Base-by-base conservation (phyloP, 2,113 vertebrate species). In the Neomonachus schauinslandi region DNA sequence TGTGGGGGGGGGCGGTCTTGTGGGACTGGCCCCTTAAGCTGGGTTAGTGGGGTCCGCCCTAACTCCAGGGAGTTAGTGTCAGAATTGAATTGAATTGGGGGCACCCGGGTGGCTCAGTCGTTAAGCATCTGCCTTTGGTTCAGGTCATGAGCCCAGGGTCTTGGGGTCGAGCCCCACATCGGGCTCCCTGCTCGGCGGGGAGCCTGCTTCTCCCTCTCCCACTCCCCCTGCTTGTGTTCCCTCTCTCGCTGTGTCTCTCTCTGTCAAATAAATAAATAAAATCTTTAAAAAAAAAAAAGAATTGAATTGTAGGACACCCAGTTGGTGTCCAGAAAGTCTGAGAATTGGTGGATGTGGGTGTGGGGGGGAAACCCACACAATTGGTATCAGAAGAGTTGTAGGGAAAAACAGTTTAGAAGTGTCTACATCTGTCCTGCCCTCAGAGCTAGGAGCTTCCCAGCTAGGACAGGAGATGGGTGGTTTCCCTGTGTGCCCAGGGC, bases 111-210 rank as follows among this genome's bases (percentile, higher is more conserved):
- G 7, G 46, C 46, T 46, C 46, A 46, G 46, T 46, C 1, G 7
- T 46, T 46, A 46, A 46, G 46, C 46, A 7, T 46, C 46, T 46
- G 8, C 46, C 46, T 46, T 46, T 1, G 46, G 46, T 1, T 46
- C 46, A 9, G 46, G 46, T 46, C 46, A 46, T 9, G 46, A 46
- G 7, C 46, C 1, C 46, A 46, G 1, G 46, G 1, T 46, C 46
- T 8, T 46, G 0, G 46, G 46, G 1, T 46, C 46, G 8, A 46
- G 46, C 46, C 46, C 46, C 7, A 1, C 46, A 46, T 46, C 46
- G 0, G 7, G 1, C 46, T 1, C 46, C 46, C 46, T 46, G 7
- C 46, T 8, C 46, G 1, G 46, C 1, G 46, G 46, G 46, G 1
- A 46, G 46, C 46, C 46, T 46, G 46, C 46, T 46, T 46, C 46